Base-by-base conservation (phyloP, 2,113 vertebrate species). In the Lepus europaeus region DNA sequence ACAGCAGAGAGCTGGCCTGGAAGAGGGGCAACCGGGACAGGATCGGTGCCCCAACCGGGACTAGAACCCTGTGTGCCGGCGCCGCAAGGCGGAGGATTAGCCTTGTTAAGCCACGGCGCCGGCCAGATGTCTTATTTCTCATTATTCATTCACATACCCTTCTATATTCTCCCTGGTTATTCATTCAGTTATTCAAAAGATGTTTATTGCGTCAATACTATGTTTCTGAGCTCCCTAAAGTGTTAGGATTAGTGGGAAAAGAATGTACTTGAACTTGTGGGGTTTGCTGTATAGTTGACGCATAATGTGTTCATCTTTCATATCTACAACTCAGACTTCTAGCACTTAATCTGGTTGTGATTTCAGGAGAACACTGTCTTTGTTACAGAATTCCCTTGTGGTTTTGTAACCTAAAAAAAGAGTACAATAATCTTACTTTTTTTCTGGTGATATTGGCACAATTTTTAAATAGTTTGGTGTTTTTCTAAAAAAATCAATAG, bases 401-500 rank as follows among this genome's bases (percentile, higher is more conserved):
- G 74, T 61, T 90, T 87, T 84, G 23, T 45, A 87, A 85, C 33
- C 33, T 14, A 25, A 45, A 94, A 59, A 90, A 79, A 14, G 45
- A 79, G 16, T 73, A 87, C 80, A 94, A 76, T 45, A 73, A 66
- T 80, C 16, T 92, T 79, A 59, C 6, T 5, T 64, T 59, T 86
- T 92, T 93, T 6, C 39, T 82, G 8, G 6, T 89, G 66, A 19
- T 45, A 16, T 78, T 93, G 59, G 16, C 29, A 88, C 31, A 73
- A 49, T 92, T 87, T 85, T 20, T 83, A 51, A 61, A 89, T 29
- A 8, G 64, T 83, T 68, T 94, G 10, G 2, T 61, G 1, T 89
- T 6, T 83, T 95, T 86, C 45, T 29, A 85, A 74, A 31, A 89
- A 81, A 93, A 86, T 78, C n/a, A 74, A 7, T 94, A 64, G 2